Evolutionary conservation across 2,113 vertebrate genomes (phyloP), one percentile per base, ranked within the genome.

Genomic region (Callipepla squamata): DNA sequence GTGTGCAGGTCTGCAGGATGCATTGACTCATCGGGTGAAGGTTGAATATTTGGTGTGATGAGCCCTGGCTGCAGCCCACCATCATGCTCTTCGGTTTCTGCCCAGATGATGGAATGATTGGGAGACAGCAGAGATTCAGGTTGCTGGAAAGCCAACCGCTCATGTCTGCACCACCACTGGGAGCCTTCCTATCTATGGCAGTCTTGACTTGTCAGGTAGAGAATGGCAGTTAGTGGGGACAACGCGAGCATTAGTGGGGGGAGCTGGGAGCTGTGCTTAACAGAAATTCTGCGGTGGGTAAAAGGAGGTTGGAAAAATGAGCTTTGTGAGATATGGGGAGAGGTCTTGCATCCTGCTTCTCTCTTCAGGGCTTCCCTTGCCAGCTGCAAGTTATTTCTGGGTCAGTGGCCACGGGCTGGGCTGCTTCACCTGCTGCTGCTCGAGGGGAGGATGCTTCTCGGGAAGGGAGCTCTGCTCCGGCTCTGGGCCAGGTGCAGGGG

Each of bases 361-460:
- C 21, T 74, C 47, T 87, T 79, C 42, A 13, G 45, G 73, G n/a
- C 19, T 66, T 79, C 16, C 13, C 20, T 55, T 1, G 14, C 7
- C 38, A 23, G 22, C 38, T 38, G 59, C 10, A 4, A 53, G 42
- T 90, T 94, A 96, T 15, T 96, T 90, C 88, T 96, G 92, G 25
- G 3, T 6, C 6, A 72, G 84, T 2, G 92, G 94, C 94, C 93
- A 95, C 32, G 59, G 91, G 89, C 12, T 53, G 25, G 78, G 69
- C 87, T 95, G 91, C 19, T 95, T 84, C 66, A 92, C 67, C 78
- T 85, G 94, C 48, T 94, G 94, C 84, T 95, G 95, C 88, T 96
- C 87, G 1, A 91, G 7, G 45, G 90, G 58, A n/a, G 92, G 87
- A 65, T 45, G 28, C n/a, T 94, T 67, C 32, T 81, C 75, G 1